Evolutionary conservation across 2,888 invertebrate genomes (phyloP).

Genomic region (Leptinotarsa rubiginosa): DNA sequence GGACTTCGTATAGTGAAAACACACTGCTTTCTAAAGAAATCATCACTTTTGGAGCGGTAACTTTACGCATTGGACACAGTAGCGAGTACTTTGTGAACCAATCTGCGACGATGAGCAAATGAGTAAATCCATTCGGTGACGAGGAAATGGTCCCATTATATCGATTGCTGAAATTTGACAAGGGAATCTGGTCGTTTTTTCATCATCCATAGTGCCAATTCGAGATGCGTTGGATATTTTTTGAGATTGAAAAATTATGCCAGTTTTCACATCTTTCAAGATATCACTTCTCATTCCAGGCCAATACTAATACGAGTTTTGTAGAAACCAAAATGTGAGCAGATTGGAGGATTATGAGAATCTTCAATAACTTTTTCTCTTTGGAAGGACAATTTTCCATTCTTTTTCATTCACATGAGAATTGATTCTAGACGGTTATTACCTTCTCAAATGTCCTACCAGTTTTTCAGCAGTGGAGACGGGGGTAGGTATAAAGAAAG

Average conservation of each 20-base stretch:
- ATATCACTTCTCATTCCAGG: too few species aligned
- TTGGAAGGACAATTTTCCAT: not conserved
- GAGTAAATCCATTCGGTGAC: not conserved
- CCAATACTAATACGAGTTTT: too few species aligned
- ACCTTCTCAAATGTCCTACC: too few species aligned
- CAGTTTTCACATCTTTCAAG: constrained; percentile 36
- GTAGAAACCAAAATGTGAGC: not conserved
- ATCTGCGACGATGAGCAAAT: not conserved
- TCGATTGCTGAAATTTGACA: constrained; percentile 45
- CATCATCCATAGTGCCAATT: constrained; percentile 44
- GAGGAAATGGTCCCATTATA: constrained; percentile 32
- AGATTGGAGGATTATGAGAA: not conserved
- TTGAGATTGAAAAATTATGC: constrained; percentile 44
- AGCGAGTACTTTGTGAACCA: not conserved
- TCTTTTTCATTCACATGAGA: not conserved
- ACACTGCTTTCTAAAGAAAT: not conserved
- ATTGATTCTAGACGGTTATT: not conserved
- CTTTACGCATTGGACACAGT: not conserved
- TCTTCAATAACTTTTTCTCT: not conserved
- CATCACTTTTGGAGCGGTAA: not conserved
- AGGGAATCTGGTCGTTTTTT: constrained; percentile 38
- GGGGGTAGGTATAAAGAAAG: too few species aligned
- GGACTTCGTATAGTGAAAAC: not conserved
- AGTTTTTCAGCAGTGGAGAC: too few species aligned
- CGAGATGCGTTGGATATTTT: constrained; percentile 36